A percentile compares a stretch with the other conserved stretches of the same genome.
phyloP scores from a whole-genome alignment of 2,113 vertebrate genomes.

The Oenanthe melanoleuca region DNA sequence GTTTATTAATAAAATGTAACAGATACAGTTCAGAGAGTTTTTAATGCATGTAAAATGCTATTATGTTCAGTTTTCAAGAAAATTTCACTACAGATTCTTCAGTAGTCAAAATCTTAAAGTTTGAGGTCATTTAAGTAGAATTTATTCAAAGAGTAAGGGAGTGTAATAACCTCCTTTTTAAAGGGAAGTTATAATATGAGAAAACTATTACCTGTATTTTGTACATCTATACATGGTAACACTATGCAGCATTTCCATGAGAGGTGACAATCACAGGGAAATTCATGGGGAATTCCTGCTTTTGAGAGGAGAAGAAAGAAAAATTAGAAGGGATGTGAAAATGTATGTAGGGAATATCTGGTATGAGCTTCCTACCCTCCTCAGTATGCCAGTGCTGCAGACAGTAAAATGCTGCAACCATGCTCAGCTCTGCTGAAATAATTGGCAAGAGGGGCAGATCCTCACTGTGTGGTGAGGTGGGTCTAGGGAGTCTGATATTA shows the following conservation, averaged over 20 bases:
- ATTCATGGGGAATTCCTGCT: neutral
- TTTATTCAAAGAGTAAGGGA: neutral
- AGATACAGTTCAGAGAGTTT: neutral
- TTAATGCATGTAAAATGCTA: neutral
- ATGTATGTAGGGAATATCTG: neutral
- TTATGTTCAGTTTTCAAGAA: neutral
- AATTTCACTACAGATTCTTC: neutral
- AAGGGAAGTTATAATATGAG: neutral
- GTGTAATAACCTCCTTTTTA: too few species aligned
- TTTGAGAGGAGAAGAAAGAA: neutral
- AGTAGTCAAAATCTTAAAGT: neutral
- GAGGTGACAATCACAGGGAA: neutral
- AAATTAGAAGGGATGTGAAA: neutral
- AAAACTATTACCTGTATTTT: neutral
- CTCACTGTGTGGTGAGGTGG: neutral
- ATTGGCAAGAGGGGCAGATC: neutral
- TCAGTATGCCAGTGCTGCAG: neutral
- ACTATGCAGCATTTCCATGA: neutral
- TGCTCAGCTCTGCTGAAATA: neutral
- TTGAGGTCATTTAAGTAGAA: neutral
- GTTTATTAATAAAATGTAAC: neutral
- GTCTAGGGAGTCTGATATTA: neutral
- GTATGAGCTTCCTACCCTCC: neutral
- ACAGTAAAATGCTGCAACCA: neutral
- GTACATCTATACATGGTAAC: rapidly evolving